A percentile compares a stretch with the other conserved stretches of the same genome.
Evolutionary conservation across 2,113 vertebrate species (phyloP).

Genomic region (Malurus melanocephalus): DNA sequence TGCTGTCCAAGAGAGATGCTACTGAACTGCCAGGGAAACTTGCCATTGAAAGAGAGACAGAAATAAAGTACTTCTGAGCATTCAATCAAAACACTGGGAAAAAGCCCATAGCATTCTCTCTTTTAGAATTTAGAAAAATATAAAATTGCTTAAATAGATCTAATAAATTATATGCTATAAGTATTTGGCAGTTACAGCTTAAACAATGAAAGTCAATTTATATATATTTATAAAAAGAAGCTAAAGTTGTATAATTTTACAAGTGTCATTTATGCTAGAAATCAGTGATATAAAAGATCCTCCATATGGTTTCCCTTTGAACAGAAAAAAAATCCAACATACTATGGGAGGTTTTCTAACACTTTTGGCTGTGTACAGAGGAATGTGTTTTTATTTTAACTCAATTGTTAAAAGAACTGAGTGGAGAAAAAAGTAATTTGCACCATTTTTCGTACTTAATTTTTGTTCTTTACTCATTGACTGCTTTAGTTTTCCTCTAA

Average conservation of each 20-base stretch:
- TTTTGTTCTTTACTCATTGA: not conserved
- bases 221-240: not conserved
- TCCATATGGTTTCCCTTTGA: not conserved
- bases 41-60: not conserved
- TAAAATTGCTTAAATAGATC: not conserved
- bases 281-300: not conserved
- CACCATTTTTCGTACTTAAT: too few relatives aligned
- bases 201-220: not conserved
- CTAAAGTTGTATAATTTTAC: not conserved
- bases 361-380: not conserved
- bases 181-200: not conserved
- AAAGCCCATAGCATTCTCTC: not conserved
- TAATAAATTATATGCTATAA: not conserved
- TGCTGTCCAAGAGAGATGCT: not conserved
- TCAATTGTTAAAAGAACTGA: not conserved
- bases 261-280: not conserved
- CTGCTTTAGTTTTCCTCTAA: not conserved
- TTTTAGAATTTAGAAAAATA: not conserved
- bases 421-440: not conserved
- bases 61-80: not conserved
- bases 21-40: not conserved
- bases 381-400: not conserved
- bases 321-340: not conserved
- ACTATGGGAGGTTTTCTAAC: not conserved
- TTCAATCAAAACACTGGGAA: not conserved